A percentile compares a stretch with the other conserved stretches of the same genome.
phyloP scores from a whole-genome alignment of 2,888 invertebrate species.

The Chorisops tibialis region DNA sequence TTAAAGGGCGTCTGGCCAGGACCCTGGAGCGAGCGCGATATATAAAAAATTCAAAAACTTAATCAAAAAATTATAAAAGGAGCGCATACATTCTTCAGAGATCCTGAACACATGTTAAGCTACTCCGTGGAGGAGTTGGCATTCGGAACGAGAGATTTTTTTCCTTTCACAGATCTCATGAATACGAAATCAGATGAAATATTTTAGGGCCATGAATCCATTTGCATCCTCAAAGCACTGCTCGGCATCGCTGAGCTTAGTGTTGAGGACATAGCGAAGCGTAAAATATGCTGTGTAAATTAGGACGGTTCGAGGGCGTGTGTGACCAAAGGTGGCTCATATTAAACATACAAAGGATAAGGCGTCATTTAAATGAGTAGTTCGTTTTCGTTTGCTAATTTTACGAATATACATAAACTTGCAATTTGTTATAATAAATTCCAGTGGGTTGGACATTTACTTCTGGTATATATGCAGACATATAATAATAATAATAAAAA shows the following conservation, averaged over 20 bases:
- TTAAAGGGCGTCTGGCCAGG: not conserved
- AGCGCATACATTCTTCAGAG: not conserved
- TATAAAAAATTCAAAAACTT: slow-evolving; percentile 29
- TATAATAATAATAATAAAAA: no score
- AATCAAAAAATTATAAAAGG: slow-evolving; percentile 31
- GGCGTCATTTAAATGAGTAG: no score
- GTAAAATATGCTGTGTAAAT: slow-evolving; percentile 32
- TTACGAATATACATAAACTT: no score
- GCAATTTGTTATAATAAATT: no score
- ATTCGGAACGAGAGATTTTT: slow-evolving; percentile 8
- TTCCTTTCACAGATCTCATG: slow-evolving; percentile 31
- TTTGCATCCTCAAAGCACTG: slow-evolving; percentile 30
- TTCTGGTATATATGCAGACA: no score
- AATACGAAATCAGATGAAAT: slow-evolving; percentile 33
- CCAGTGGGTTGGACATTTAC: no score
- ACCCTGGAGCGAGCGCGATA: not conserved
- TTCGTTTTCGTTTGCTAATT: no score
- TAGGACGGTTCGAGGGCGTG: slow-evolving; percentile 17
- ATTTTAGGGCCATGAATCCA: slow-evolving; percentile 32
- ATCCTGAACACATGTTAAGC: slow-evolving; percentile 25
- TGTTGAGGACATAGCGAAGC: slow-evolving; percentile 25
- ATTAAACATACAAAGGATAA: no score
- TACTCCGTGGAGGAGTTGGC: slow-evolving; percentile 7
- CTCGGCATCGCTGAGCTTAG: not conserved
- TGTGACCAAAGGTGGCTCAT: slow-evolving; percentile 16